Conservation (phyloP, 2,888 invertebrate species). For the Leptogaster cylindrica region DNA sequence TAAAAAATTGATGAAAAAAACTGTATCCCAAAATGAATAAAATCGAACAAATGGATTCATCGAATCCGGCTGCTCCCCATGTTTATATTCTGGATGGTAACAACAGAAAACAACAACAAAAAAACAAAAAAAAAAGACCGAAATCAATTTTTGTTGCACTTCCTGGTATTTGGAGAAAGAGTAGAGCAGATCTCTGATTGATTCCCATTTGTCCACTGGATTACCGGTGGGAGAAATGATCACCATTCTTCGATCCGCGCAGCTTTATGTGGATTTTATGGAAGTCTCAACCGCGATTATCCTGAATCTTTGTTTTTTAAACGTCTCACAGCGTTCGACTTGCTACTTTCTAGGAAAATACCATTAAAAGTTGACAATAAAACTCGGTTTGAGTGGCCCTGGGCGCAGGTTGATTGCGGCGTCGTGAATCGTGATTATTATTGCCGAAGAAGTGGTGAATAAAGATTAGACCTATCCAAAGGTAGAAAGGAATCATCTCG, state of each 20-base stretch:
- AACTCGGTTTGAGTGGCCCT: constrained; percentile 11
- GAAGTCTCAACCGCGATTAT: neutral
- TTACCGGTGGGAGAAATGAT: constrained; percentile 19
- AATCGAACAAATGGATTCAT: constrained; percentile 30
- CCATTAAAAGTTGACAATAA: constrained; percentile 16
- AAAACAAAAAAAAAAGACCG: too few species aligned
- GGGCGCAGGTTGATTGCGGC: neutral
- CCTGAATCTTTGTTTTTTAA: too few species aligned
- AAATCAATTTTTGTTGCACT: constrained; percentile 37
- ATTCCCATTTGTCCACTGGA: neutral
- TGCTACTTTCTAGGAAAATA: constrained; percentile 21
- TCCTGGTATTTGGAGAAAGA: constrained; percentile 31
- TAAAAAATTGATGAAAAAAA: constrained; percentile 33
- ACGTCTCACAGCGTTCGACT: too few species aligned
- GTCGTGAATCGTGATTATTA: neutral
- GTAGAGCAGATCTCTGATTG: constrained; percentile 13
- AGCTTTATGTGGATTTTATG: constrained; percentile 28
- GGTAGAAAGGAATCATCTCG: too few species aligned
- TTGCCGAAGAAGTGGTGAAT: neutral
- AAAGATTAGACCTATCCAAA: constrained; percentile 13
- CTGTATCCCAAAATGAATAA: constrained; percentile 14
- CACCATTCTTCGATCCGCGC: constrained; percentile 13
- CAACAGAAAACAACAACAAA: neutral
- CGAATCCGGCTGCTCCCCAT: constrained; percentile 25
- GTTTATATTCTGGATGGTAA: constrained; percentile 22